phyloP scores from a whole-genome alignment of 2,888 invertebrate species.

The Caenorhabditis panamensis region DNA sequence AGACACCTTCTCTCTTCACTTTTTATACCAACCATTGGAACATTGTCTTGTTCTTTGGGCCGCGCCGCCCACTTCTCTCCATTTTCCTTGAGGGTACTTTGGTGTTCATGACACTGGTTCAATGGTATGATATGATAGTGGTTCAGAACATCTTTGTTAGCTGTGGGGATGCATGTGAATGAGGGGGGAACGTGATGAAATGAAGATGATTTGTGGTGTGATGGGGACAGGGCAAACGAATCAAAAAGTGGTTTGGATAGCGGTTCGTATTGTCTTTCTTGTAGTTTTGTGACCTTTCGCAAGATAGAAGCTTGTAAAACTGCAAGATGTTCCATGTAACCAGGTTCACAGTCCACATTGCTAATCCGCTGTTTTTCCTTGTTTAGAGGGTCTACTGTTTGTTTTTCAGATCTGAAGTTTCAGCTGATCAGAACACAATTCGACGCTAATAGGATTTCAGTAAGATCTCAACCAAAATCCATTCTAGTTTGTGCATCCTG shows the following conservation, averaged over 20 bases:
- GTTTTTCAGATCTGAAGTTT: too few relatives aligned
- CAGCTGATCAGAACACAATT: too few relatives aligned
- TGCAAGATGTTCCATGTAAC: too few relatives aligned
- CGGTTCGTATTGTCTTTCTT: too few relatives aligned
- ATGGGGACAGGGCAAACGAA: not conserved
- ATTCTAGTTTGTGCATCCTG: too few relatives aligned
- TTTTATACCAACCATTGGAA: not conserved
- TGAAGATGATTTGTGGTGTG: conserved; percentile 8
- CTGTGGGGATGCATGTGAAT: conserved; percentile 3
- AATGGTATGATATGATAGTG: conserved; percentile 1
- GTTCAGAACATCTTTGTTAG: conserved; percentile 4
- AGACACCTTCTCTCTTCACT: not conserved
- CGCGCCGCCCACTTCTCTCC: not conserved
- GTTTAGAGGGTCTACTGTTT: too few relatives aligned
- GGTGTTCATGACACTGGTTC: conserved; percentile 1
- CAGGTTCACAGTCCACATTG: too few relatives aligned
- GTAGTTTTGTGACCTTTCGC: too few relatives aligned
- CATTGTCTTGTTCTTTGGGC: not conserved
- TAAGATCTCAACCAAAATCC: too few relatives aligned
- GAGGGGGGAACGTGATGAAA: not conserved
- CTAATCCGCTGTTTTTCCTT: too few relatives aligned
- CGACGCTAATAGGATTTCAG: too few relatives aligned
- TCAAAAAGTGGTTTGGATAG: not conserved
- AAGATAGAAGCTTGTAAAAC: too few relatives aligned
- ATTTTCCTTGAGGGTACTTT: not conserved